phyloP scores from a whole-genome alignment of 1,140 invertebrate species.

The Pteromalus puparum region DNA sequence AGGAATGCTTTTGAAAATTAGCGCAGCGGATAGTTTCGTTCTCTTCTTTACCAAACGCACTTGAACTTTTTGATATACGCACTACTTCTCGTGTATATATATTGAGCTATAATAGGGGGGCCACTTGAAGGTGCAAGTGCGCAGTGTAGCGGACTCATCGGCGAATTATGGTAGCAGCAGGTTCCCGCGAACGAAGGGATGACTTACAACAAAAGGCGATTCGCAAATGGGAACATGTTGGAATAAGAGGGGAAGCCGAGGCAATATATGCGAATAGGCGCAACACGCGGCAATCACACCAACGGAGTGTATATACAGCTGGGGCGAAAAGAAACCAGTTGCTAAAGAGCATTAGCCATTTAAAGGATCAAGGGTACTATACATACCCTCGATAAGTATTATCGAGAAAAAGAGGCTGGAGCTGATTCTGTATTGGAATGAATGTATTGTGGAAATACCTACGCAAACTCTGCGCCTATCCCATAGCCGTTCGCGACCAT shows the following conservation, averaged over 20 bases:
- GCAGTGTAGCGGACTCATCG: not conserved
- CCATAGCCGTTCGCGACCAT: too few relatives aligned
- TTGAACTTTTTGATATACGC: not conserved
- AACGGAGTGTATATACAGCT: not conserved
- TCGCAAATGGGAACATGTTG: not conserved
- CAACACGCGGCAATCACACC: too few relatives aligned
- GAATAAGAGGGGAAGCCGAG: not conserved
- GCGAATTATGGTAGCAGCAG: not conserved
- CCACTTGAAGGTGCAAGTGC: not conserved
- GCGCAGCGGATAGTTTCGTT: not conserved
- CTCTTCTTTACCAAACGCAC: not conserved
- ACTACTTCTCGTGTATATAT: not conserved
- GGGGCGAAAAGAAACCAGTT: slow-evolving; percentile 34
- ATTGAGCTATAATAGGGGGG: too few relatives aligned
- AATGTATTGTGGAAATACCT: too few relatives aligned
- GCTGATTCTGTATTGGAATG: not conserved
- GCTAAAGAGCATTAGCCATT: slow-evolving; percentile 3
- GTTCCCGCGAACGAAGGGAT: not conserved
- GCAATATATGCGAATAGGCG: not conserved
- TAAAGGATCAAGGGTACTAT: slow-evolving; percentile 28
- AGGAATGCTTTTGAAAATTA: slow-evolving; percentile 1
- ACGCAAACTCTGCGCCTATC: too few relatives aligned
- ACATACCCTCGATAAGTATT: not conserved
- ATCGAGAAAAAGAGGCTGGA: slow-evolving; percentile 17
- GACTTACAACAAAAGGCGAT: not conserved